Base-by-base conservation (phyloP, 2,113 vertebrate genomes). In the Calyptommatus sinebrachiatus region DNA sequence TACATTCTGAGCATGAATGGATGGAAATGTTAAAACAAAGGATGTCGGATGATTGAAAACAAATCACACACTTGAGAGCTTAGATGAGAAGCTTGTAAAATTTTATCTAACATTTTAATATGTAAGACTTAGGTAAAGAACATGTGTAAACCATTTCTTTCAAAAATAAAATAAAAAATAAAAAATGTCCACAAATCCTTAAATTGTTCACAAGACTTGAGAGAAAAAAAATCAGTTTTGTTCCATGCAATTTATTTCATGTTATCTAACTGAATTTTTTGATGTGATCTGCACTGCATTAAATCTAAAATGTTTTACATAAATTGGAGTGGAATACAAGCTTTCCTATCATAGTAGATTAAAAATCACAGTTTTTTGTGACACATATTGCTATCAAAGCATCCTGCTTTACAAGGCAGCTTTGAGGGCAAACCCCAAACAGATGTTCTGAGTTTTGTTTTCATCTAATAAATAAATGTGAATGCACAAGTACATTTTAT, bases 401-500 rank as follows among this genome's bases (percentile, higher is more conserved):
- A 83, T 81, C 45, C 45, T 84, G n/a, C 72, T 57, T 73, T 86
- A 69, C 76, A 24, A 87, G 68, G 84, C 6, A 66, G 35, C 24
- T 77, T 8, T 46, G 73, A 91, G n/a, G 7, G 5, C 31, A 87
- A 89, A 31, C 7, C 66, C n/a, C 7, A 12, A 65, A 76, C 66
- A 89, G 46, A 83, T 73, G 29, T 84, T 87, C 68, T 28, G 70
- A 87, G 70, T 83, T 57, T 60, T 21, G 48, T 87, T 85, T 70
- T 46, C 72, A 79, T 57, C 61, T 80, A 83, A 29, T 78, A 79
- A 87, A 77, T 84, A 82, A 86, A 87, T 67, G 73, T 0, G 77
- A 88, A 78, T 84, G 24, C 82, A 41, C 31, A 82, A 79, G 9
- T 0, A 85, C 41, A 8, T 63, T 79, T 90, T 92, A 84, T 86